Evolutionary conservation across 2,888 invertebrate species (phyloP).

Genomic region (Hydrotaea diabolus): DNA sequence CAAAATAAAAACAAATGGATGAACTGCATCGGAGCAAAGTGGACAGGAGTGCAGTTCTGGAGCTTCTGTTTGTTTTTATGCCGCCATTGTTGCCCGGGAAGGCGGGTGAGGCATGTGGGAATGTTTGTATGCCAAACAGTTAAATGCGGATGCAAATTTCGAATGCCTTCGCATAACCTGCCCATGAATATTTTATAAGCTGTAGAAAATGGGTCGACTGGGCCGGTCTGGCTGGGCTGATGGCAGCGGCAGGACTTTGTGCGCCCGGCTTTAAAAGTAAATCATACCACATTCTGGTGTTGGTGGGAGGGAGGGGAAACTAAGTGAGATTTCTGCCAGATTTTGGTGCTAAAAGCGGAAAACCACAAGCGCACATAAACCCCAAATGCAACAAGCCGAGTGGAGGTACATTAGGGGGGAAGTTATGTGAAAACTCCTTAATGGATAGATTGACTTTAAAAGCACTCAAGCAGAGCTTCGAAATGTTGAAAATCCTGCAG

Average conservation of each 20-base stretch:
- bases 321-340: background rate
- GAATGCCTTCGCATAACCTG: background rate
- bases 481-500: no score
- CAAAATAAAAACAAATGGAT: background rate
- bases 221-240: background rate
- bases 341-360: constrained; percentile 4
- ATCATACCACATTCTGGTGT: background rate
- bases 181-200: background rate
- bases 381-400: background rate
- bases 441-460: no score
- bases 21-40: background rate
- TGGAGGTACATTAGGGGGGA: no score
- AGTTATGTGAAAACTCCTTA: no score
- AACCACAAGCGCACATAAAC: constrained; percentile 10
- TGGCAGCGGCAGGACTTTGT: background rate
- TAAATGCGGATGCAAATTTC: constrained; percentile 23
- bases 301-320: background rate
- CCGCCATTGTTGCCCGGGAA: background rate
- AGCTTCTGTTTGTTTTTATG: background rate
- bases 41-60: no score
- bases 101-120: background rate
- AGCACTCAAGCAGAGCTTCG: no score
- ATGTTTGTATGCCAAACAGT: background rate
- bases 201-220: background rate
- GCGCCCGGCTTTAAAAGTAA: background rate